These are phyloP conservation scores for Oscheius sp. DNA, from an alignment of 2,888 invertebrate species.

Conservation along the genomic window DNA sequence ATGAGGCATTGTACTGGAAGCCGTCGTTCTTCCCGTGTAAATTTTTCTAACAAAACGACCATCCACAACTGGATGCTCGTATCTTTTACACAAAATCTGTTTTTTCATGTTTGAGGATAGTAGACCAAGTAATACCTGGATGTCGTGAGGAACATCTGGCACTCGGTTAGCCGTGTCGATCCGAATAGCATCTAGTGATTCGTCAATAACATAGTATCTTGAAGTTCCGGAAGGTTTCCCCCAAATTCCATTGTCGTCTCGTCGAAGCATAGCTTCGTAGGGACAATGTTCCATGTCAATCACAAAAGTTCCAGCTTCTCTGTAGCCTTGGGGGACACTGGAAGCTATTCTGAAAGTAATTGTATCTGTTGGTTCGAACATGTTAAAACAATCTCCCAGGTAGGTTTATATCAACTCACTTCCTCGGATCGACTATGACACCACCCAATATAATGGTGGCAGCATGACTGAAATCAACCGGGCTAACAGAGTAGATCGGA, in stretches of 20 bases:
- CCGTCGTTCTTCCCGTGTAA: constrained; percentile 49
- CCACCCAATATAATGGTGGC: constrained; percentile 55
- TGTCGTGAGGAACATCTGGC: constrained; percentile 42
- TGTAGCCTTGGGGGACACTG: constrained; percentile 55
- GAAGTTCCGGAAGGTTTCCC: constrained; percentile 58
- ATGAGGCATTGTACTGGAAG: constrained; percentile 10
- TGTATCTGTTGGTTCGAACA: neutral
- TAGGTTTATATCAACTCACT: constrained; percentile 21
- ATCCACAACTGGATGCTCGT: constrained; percentile 55
- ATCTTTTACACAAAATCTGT: constrained; percentile 53
- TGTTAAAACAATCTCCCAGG: too few species aligned
- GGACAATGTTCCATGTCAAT: constrained; percentile 45
- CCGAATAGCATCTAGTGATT: constrained; percentile 50
- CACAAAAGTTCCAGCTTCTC: constrained; percentile 58
- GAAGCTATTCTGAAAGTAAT: constrained; percentile 47
- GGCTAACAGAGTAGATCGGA: constrained; percentile 50
- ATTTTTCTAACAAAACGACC: constrained; percentile 60
- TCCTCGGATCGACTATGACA: constrained; percentile 41
- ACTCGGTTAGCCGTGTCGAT: constrained; percentile 49
- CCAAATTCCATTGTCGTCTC: constrained; percentile 62
- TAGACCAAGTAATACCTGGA: constrained; percentile 37
- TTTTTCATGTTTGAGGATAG: neutral
- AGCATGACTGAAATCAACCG: constrained; percentile 53
- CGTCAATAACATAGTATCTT: constrained; percentile 52
- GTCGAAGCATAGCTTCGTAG: constrained; percentile 40